Evolutionary conservation across 2,113 vertebrate genomes (phyloP).

Genomic region (Pycnonotus jocosus): DNA sequence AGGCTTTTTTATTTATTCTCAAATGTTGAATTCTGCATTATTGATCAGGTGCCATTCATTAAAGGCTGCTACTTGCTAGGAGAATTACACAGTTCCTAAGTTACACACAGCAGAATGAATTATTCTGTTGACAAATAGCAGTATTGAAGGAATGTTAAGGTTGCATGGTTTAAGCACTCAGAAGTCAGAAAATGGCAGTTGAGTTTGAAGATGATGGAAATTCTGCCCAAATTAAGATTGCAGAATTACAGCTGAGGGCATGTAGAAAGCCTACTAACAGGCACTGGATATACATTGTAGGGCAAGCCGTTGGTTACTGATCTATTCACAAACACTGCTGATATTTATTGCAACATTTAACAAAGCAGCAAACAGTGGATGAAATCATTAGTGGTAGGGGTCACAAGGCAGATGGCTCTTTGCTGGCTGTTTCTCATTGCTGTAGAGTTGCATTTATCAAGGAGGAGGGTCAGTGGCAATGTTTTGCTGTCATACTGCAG

Average conservation of each 20-base stretch:
- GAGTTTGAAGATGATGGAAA: neutral
- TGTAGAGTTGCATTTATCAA: neutral
- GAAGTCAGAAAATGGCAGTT: neutral
- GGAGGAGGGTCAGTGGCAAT: neutral
- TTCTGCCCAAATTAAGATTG: neutral
- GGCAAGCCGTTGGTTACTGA: neutral
- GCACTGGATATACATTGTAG: neutral
- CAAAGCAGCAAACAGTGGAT: neutral
- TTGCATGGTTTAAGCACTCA: neutral
- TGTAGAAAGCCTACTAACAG: neutral
- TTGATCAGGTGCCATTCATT: slow-evolving; percentile 63
- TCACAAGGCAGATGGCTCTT: neutral
- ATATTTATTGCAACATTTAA: neutral
- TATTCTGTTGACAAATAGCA: slow-evolving; percentile 1
- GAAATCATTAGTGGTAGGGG: neutral
- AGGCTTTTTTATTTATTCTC: slow-evolving; percentile 65
- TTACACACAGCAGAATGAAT: slow-evolving; percentile 8
- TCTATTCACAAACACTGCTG: neutral
- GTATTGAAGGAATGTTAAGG: neutral
- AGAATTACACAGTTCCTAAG: slow-evolving; percentile 23
- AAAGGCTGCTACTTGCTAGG: slow-evolving; percentile 42
- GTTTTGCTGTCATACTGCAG: neutral
- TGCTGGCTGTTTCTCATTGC: neutral
- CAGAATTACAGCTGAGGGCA: neutral
- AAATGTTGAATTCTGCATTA: slow-evolving; percentile 57